phyloP scores from a whole-genome alignment of 2,888 invertebrate genomes.

The Nemoura dubitans region DNA sequence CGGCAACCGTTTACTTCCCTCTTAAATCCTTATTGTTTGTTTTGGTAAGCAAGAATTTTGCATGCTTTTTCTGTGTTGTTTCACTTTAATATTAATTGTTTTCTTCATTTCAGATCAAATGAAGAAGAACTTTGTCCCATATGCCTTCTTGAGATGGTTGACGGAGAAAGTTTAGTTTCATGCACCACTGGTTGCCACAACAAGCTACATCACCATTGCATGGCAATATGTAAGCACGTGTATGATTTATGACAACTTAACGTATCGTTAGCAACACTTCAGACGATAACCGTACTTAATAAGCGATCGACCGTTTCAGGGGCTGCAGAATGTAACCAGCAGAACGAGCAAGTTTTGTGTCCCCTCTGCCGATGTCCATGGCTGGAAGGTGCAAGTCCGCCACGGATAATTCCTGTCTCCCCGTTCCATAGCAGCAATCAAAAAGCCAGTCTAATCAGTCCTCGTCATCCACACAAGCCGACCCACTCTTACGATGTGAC shows the following conservation, averaged over 20 bases:
- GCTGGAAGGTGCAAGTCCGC: constrained; percentile 50
- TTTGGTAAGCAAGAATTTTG: too few species aligned
- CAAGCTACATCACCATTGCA: constrained; percentile 61
- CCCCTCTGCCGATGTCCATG: constrained; percentile 60
- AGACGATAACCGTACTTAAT: not conserved
- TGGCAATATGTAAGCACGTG: constrained; percentile 56
- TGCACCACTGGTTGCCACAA: constrained; percentile 61
- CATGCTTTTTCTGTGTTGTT: too few species aligned
- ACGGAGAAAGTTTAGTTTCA: constrained; percentile 60
- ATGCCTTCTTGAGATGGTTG: constrained; percentile 61
- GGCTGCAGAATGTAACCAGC: constrained; percentile 59
- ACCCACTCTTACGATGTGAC: not conserved
- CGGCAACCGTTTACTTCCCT: too few species aligned
- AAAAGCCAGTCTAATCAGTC: not conserved
- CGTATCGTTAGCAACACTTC: not conserved
- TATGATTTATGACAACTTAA: not conserved
- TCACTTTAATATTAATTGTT: constrained; percentile 4
- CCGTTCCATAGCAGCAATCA: not conserved
- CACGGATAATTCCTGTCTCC: not conserved
- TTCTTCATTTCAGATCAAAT: constrained; percentile 46
- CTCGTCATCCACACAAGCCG: not conserved
- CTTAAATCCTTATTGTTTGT: too few species aligned
- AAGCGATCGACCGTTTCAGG: constrained; percentile 54
- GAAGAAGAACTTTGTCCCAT: constrained; percentile 62
- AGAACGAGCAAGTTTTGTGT: constrained; percentile 58